These are phyloP conservation scores for Prolemur simus DNA, from an alignment of 2,113 vertebrate genomes.

Conservation along the genomic window DNA sequence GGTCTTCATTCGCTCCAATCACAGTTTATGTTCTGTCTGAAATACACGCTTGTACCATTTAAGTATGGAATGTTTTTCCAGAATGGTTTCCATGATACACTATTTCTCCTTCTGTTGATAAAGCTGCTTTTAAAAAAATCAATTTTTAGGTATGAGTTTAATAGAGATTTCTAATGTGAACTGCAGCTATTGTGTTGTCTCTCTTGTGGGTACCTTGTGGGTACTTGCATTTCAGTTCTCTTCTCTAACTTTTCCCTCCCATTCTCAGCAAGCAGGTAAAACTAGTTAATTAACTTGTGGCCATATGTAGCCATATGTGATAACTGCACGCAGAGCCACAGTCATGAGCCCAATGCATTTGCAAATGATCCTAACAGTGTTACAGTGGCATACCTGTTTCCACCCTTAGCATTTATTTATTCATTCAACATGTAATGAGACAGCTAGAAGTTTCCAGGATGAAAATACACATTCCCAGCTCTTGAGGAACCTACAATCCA, in stretches of 20 bases:
- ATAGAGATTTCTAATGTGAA: not conserved
- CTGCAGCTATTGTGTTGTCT: too few relatives aligned
- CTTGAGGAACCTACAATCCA: not conserved
- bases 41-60: not conserved
- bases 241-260: not conserved
- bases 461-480: not conserved
- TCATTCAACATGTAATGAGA: not conserved
- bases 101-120: not conserved
- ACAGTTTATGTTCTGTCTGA: not conserved
- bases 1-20: not conserved
- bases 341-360: not conserved
- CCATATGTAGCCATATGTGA: fast-evolving
- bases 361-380: not conserved
- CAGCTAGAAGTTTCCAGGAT: not conserved
- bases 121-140: not conserved
- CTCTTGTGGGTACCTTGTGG: too few relatives aligned
- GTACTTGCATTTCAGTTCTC: not conserved
- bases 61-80: not conserved
- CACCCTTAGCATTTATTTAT: not conserved
- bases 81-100: not conserved
- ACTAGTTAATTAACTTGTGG: not conserved
- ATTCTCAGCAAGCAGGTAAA: not conserved
- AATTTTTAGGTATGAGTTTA: not conserved
- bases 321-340: not conserved
- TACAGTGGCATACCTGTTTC: not conserved